These are phyloP conservation scores for Neria commutata DNA, from an alignment of 2,888 invertebrate species.

Conservation along the genomic window DNA sequence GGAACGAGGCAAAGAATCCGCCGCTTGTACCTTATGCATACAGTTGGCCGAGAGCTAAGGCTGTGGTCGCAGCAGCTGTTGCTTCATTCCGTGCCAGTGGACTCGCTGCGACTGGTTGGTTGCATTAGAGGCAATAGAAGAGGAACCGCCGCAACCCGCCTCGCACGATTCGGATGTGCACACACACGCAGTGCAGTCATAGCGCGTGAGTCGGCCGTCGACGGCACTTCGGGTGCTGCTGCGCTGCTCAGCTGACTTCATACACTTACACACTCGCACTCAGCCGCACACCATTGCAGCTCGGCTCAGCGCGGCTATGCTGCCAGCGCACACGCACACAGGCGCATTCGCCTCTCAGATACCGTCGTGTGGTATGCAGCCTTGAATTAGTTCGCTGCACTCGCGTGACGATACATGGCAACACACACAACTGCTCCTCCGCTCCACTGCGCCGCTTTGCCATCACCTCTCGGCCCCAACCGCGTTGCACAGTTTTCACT, in stretches of 20 bases:
- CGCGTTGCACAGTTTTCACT: not conserved
- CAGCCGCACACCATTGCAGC: conserved; percentile 19
- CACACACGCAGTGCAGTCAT: not conserved
- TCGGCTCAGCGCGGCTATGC: conserved; percentile 3
- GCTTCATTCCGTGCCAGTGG: not conserved
- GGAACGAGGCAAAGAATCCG: too few relatives aligned
- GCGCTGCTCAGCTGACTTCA: conserved; percentile 42
- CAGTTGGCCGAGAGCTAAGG: conserved; percentile 15
- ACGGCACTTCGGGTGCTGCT: conserved; percentile 22
- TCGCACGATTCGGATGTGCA: not conserved
- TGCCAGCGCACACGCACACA: conserved; percentile 34
- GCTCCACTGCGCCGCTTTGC: conserved; percentile 9
- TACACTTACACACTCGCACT: conserved; percentile 38
- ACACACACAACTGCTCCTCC: conserved; percentile 19
- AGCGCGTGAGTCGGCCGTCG: not conserved
- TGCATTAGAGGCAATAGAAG: conserved; percentile 18
- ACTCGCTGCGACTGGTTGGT: conserved; percentile 8
- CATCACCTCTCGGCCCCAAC: not conserved
- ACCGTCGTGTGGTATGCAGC: conserved; percentile 61
- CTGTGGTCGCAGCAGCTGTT: not conserved
- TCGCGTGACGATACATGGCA: conserved; percentile 50
- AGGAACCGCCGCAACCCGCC: not conserved
- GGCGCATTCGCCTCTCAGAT: conserved; percentile 29
- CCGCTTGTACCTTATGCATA: too few relatives aligned
- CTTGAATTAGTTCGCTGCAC: conserved; percentile 64